These are phyloP conservation scores for Rhingia rostrata DNA, from an alignment of 2,888 invertebrate species.

Conservation along the genomic window DNA sequence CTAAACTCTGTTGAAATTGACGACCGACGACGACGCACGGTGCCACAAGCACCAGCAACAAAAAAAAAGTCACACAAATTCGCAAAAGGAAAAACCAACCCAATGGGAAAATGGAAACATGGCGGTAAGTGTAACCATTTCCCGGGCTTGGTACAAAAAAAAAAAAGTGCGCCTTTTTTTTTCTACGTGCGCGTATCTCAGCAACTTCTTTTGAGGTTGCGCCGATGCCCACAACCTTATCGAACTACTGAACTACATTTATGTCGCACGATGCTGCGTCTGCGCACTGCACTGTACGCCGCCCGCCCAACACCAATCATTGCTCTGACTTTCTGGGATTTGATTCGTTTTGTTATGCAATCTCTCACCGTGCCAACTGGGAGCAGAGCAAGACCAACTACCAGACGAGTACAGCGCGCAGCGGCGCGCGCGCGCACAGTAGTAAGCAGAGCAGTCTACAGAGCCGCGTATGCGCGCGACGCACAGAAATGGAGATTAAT, in stretches of 20 bases:
- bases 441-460: conserved; percentile 28
- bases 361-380: conserved; percentile 45
- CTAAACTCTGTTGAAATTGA: conserved; percentile 62
- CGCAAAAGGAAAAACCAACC: conserved; percentile 29
- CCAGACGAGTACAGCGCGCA: neutral
- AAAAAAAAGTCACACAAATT: neutral
- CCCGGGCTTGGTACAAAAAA: conserved; percentile 32
- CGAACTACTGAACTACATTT: conserved; percentile 74
- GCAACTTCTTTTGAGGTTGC: conserved; percentile 67
- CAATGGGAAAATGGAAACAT: conserved; percentile 56
- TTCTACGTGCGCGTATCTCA: conserved; percentile 17
- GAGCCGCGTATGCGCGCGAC: conserved; percentile 34
- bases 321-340: conserved; percentile 61
- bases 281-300: conserved; percentile 13
- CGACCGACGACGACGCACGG: neutral
- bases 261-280: conserved; percentile 62
- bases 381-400: conserved; percentile 16
- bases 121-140: conserved; percentile 35
- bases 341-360: conserved; percentile 72
- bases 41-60: conserved; percentile 32
- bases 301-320: conserved; percentile 4
- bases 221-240: conserved; percentile 73
- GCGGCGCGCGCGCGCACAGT: conserved; percentile 51
- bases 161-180: conserved; percentile 13
- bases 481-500: conserved; percentile 71